Evolutionary conservation across 2,797 vertebrate genomes (phyloP).

Genomic region (Erpetoichthys calabaricus): DNA sequence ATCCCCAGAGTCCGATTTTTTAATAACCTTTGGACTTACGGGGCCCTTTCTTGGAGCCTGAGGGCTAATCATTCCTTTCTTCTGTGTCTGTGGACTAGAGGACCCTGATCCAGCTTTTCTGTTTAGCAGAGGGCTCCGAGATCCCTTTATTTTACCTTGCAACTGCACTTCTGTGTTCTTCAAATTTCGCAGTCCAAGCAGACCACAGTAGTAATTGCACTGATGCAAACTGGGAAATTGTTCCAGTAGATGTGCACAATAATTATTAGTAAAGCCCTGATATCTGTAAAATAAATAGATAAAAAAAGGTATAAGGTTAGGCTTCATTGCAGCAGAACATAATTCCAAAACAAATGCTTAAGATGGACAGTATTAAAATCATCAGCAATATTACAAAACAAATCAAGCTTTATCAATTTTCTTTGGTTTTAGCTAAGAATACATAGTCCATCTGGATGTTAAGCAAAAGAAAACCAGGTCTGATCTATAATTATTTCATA

Average conservation of each 20-base stretch:
- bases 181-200: constrained; percentile 60
- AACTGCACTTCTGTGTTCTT: constrained; percentile 59
- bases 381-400: too few species aligned
- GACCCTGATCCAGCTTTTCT: constrained; percentile 59
- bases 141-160: constrained; percentile 63
- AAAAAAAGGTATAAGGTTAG: not conserved
- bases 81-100: constrained; percentile 75
- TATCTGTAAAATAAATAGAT: constrained; percentile 57
- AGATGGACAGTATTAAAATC: too few species aligned
- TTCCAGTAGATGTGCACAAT: constrained; percentile 68
- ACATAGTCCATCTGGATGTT: too few species aligned
- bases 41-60: constrained; percentile 54
- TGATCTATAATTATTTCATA: too few species aligned
- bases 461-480: too few species aligned
- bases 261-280: constrained; percentile 78
- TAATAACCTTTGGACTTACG: constrained; percentile 54
- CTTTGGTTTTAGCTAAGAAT: too few species aligned
- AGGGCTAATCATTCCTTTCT: constrained; percentile 66
- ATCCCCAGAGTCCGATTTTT: constrained; percentile 49
- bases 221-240: constrained; percentile 68
- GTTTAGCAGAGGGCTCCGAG: constrained; percentile 69
- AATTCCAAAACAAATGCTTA: too few species aligned
- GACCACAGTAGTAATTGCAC: constrained; percentile 78
- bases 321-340: not conserved
- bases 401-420: too few species aligned